These are phyloP conservation scores for Leptinotarsa defecta DNA, from an alignment of 1,140 invertebrate species.

Conservation along the genomic window DNA sequence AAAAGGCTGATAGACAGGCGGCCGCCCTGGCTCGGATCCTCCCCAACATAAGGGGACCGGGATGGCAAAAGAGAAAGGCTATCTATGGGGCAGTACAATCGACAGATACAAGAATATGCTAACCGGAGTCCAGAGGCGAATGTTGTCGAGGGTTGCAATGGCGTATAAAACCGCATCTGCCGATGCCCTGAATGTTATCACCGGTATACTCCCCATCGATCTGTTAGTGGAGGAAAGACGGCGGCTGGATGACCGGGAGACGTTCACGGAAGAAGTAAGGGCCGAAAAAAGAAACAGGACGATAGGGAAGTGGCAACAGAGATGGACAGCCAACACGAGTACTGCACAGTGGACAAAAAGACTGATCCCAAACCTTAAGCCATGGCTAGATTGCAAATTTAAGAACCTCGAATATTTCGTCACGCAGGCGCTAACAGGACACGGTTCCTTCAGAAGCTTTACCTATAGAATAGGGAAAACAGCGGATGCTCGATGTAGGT, in stretches of 20 bases:
- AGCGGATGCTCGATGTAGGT: not conserved
- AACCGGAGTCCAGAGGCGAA: not conserved
- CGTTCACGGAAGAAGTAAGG: not conserved
- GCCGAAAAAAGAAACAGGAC: not conserved
- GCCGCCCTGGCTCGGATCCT: too few species aligned
- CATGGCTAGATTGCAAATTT: conserved; percentile 10
- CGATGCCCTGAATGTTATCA: conserved; percentile 9
- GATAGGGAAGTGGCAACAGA: conserved; percentile 27
- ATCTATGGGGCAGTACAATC: too few species aligned
- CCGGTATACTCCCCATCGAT: conserved; percentile 15
- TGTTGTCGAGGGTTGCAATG: not conserved
- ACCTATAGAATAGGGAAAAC: not conserved
- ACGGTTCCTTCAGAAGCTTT: conserved; percentile 7
- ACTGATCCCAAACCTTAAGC: conserved; percentile 24
- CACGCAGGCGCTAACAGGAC: conserved; percentile 19
- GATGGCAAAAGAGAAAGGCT: too few species aligned
- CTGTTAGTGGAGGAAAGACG: conserved; percentile 3
- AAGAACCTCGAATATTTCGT: conserved; percentile 6
- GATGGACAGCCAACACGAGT: conserved; percentile 13
- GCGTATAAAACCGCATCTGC: not conserved
- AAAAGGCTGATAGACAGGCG: too few species aligned
- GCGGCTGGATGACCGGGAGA: not conserved
- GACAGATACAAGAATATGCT: not conserved
- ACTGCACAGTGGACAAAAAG: conserved; percentile 24
- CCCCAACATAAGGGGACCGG: too few species aligned